A percentile compares a stretch with the other conserved stretches of the same genome.
phyloP scores from a whole-genome alignment of 2,113 vertebrate genomes.

The Taxidea taxus region DNA sequence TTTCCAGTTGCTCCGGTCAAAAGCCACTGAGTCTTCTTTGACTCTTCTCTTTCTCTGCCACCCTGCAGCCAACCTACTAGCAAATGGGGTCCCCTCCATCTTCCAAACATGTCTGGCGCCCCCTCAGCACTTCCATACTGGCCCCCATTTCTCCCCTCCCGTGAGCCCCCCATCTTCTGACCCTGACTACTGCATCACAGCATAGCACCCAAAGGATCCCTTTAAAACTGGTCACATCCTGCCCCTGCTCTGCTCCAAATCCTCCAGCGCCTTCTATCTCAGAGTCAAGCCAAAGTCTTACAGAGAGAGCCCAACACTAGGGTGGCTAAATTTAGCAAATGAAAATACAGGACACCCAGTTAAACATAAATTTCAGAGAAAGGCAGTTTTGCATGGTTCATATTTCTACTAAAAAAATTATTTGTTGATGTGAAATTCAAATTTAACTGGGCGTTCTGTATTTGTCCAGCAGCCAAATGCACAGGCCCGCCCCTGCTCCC shows the following conservation, averaged over 20 bases:
- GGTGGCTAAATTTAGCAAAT: neutral
- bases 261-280: neutral
- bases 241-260: neutral
- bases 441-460: neutral
- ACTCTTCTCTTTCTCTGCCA: neutral
- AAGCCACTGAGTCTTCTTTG: neutral
- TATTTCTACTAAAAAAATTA: neutral
- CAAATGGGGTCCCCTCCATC: neutral
- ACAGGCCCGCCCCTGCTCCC: neutral
- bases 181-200: neutral
- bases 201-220: neutral
- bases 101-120: neutral
- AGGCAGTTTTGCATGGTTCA: neutral
- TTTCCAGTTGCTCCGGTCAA: neutral
- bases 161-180: neutral
- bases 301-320: neutral
- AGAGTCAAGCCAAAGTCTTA: neutral
- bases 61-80: neutral
- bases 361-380: conserved; percentile 7
- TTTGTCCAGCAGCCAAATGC: neutral
- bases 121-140: neutral
- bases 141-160: neutral
- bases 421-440: neutral
- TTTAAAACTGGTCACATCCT: neutral
- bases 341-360: neutral